Conservation (phyloP, 2,797 vertebrate species). For the Diplodus sargus region DNA sequence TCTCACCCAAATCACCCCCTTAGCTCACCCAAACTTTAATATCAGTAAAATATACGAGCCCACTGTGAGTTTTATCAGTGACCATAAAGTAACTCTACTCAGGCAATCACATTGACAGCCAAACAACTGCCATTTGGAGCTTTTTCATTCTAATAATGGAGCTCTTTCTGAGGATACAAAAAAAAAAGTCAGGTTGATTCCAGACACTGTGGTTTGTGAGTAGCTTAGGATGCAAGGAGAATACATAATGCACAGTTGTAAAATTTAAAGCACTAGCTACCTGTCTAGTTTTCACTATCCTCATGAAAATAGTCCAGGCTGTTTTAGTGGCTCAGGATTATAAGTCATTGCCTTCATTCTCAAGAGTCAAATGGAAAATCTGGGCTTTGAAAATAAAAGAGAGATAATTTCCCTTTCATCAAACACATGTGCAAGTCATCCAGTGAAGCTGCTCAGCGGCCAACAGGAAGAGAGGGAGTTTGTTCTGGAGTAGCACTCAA, state of each 20-base stretch:
- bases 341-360: conserved; percentile 14
- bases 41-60: conserved; percentile 4
- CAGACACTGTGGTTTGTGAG: conserved; percentile 5
- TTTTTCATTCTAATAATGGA: conserved; percentile 2
- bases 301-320: neutral
- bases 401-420: conserved; percentile 26
- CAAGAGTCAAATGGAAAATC: conserved; percentile 14
- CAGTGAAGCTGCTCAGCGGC: neutral
- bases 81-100: neutral
- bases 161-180: neutral
- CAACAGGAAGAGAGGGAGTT: conserved; percentile 11
- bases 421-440: conserved; percentile 37
- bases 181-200: conserved; percentile 4
- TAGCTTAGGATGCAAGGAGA: neutral
- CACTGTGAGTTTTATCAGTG: neutral
- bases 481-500: neutral
- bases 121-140: conserved; percentile 3
- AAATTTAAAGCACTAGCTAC: neutral
- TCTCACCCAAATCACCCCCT: neutral
- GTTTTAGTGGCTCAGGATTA: conserved; percentile 11
- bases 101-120: neutral
- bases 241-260: conserved; percentile 7
- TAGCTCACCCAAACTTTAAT: neutral
- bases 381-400: neutral
- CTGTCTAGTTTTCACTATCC: neutral